Percentiles rank a stretch among this genome's conserved stretches.
phyloP scores from a whole-genome alignment of 2,888 invertebrate species.

The Drosophila pegasa region DNA sequence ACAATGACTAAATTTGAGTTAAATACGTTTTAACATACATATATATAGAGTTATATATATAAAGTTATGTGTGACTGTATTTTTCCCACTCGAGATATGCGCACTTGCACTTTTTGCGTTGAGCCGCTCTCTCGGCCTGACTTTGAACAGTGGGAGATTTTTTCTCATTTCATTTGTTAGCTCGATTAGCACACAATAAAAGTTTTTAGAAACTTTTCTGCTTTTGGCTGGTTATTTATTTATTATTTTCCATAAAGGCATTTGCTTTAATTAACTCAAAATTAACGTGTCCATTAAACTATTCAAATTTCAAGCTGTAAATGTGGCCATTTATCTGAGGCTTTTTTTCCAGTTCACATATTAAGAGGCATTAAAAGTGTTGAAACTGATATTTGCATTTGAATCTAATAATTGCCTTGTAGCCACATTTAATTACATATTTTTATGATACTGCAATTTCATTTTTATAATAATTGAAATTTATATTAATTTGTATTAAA shows the following conservation, averaged over 20 bases:
- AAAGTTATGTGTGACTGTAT: neutral
- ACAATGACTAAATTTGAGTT: conserved; percentile 52
- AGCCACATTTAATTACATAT: conserved; percentile 1
- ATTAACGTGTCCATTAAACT: conserved; percentile 44
- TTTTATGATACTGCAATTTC: neutral
- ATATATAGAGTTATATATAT: neutral
- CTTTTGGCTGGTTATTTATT: conserved; percentile 54
- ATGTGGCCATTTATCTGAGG: conserved; percentile 28
- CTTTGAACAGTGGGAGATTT: conserved; percentile 58
- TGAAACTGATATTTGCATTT: conserved; percentile 10
- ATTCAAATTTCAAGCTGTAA: conserved; percentile 36
- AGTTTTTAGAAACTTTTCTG: conserved; percentile 25
- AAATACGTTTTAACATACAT: neutral
- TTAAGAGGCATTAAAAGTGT: conserved; percentile 3
- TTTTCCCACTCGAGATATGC: conserved; percentile 22
- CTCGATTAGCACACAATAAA: conserved; percentile 78
- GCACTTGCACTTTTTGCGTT: conserved; percentile 51
- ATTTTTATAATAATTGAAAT: neutral
- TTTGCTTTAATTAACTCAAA: conserved; percentile 39
- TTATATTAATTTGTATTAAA: neutral
- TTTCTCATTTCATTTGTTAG: conserved; percentile 3
- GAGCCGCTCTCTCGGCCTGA: conserved; percentile 14
- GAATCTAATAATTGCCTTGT: neutral
- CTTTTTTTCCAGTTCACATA: conserved; percentile 4
- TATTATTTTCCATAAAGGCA: conserved; percentile 47